A percentile compares a stretch with the other conserved stretches of the same genome.
phyloP scores from a whole-genome alignment of 1,140 invertebrate species.

The Anagrus nilaparvatae region DNA sequence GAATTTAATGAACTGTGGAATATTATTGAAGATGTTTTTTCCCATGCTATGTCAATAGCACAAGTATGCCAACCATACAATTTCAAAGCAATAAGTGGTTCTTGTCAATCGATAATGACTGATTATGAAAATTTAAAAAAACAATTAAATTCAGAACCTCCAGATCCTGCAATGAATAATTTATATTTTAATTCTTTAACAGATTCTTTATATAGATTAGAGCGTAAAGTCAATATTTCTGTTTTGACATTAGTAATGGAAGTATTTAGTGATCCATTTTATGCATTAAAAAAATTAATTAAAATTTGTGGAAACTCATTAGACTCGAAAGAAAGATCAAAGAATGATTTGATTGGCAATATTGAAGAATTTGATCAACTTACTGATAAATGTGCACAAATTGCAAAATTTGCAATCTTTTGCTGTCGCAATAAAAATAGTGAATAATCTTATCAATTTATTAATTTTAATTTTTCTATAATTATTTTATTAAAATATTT shows the following conservation, averaged over 20 bases:
- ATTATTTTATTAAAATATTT: slow-evolving; percentile 8
- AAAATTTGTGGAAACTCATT: slow-evolving; percentile 34
- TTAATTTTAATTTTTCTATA: slow-evolving; percentile 1
- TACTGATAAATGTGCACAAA: slow-evolving; percentile 53
- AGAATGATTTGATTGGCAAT: slow-evolving; percentile 28
- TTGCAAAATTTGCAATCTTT: slow-evolving; percentile 57
- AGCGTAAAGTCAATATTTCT: slow-evolving; percentile 37
- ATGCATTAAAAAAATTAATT: slow-evolving; percentile 32
- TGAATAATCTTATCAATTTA: slow-evolving; percentile 23
- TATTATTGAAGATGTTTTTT: slow-evolving; percentile 35
- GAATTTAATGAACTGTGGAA: slow-evolving; percentile 31
- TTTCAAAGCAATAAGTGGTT: slow-evolving; percentile 36
- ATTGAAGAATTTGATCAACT: slow-evolving; percentile 54
- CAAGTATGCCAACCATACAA: slow-evolving; percentile 37
- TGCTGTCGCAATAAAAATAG: slow-evolving; percentile 51
- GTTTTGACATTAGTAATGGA: slow-evolving; percentile 38
- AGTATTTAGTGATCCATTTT: slow-evolving; percentile 35
- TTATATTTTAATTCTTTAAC: slow-evolving; percentile 36
- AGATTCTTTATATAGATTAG: slow-evolving; percentile 35
- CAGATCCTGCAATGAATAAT: slow-evolving; percentile 31
- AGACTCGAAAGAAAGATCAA: slow-evolving; percentile 25
- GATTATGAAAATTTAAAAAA: slow-evolving; percentile 37
- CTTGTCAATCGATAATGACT: slow-evolving; percentile 34
- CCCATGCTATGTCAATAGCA: slow-evolving; percentile 39
- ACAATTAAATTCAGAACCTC: slow-evolving; percentile 26